phyloP scores from a whole-genome alignment of 2,888 invertebrate genomes.

The Alloscopus bannaensis region DNA sequence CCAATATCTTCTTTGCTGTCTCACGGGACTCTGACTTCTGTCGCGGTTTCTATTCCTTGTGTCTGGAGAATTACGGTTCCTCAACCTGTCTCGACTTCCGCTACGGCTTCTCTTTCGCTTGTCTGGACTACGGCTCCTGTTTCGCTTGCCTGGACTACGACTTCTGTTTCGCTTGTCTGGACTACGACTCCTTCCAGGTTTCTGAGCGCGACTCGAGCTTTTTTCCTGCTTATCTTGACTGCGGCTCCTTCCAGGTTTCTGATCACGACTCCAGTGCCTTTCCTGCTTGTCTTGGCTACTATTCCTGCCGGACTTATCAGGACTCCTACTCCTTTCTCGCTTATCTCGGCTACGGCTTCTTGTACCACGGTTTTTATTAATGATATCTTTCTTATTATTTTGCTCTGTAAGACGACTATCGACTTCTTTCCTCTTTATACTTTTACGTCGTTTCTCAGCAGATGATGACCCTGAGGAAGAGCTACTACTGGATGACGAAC shows the following conservation, averaged over 20 bases:
- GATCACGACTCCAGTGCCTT: slow-evolving; percentile 1
- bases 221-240: too few relatives aligned
- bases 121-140: not conserved
- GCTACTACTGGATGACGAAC: slow-evolving; percentile 20
- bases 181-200: not conserved
- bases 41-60: slow-evolving; percentile 2
- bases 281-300: not conserved
- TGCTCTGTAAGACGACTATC: too few relatives aligned
- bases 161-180: not conserved
- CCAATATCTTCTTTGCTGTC: not conserved
- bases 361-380: not conserved
- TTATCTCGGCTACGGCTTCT: not conserved
- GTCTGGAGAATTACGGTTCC: too few relatives aligned
- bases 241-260: not conserved
- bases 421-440: too few relatives aligned
- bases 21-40: not conserved
- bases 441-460: too few relatives aligned
- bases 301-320: not conserved
- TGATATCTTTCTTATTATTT: not conserved
- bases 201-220: not conserved
- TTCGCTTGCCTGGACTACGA: not conserved
- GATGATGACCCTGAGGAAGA: slow-evolving; percentile 13
- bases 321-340: not conserved
- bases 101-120: not conserved
- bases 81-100: not conserved